Evolutionary conservation across 2,113 vertebrate species (phyloP), one percentile per base, ranked within the genome.

Genomic region (Etheostoma spectabile): DNA sequence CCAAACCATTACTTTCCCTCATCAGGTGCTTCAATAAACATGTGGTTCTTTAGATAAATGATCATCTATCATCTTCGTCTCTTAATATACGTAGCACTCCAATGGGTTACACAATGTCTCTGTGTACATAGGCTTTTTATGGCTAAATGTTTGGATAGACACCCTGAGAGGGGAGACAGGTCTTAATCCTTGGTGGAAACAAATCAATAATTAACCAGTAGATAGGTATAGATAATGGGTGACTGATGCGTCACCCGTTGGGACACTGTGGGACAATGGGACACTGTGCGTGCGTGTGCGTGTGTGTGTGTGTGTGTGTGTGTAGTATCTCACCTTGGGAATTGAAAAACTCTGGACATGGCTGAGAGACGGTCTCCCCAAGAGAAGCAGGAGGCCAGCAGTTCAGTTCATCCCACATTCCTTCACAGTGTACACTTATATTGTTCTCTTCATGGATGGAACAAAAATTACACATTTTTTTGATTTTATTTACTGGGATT

Each of bases 331-430:
- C 68, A 94, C 91, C 96, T 82, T 94, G 94, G 46, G 94, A 95
- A 2, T 90, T 94, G 67, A 98, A 95, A 88, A 97, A 95, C 46
- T 92, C 83, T 0, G 97, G 96, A 89, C 98, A 99, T 0, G 94
- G 95, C 56, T 95, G 92, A 0, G 91, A 94, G 67, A 97, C 94
- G 0, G 90, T 97, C 85, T 95, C 94, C 72, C 97, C 97, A 0
- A 91, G 77, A 0, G 85, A 61, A 0, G 97, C 92, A 0, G 93
- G 93, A 3, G 96, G 96, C 97, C 97, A 99, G 89, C 98, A 99
- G 87, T 95, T 98, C 90, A 97, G 89, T 81, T 96, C 90, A 72
- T 99, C 97, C 97, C 97, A 99, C 90, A 96, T 95, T 74, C 94
- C 94, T 68, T 63, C 52, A 73, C 97, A 99, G 65, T 94, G 93